A percentile compares a stretch with the other conserved stretches of the same genome.
Conservation (phyloP, 2,113 vertebrate genomes). For the Neogobius melanostomus region DNA sequence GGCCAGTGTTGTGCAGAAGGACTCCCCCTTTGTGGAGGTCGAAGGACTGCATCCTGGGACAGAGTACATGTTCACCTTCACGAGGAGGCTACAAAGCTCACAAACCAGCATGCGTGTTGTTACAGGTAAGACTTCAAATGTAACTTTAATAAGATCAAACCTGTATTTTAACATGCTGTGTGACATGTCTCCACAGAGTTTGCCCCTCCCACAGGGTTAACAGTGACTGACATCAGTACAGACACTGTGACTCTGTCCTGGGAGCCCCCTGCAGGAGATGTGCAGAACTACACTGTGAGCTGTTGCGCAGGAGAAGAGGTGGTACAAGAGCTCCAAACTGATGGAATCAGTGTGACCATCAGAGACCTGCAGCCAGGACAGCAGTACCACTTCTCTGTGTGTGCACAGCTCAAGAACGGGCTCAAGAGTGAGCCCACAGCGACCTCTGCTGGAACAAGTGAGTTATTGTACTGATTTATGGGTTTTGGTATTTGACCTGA, state of each 20-base stretch:
- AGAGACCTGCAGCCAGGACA: neutral
- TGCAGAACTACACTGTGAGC: neutral
- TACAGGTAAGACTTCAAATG: conserved; percentile 33
- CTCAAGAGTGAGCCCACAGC: neutral
- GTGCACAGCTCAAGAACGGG: neutral
- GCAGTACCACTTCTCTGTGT: neutral
- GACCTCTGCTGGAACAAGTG: neutral
- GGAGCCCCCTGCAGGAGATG: neutral
- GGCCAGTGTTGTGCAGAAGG: conserved; percentile 1
- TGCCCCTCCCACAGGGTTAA: neutral
- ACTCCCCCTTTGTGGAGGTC: conserved; percentile 13
- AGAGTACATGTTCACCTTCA: conserved; percentile 42
- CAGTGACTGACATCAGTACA: neutral
- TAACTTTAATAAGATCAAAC: too few species aligned
- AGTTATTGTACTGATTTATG: neutral
- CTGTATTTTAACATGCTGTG: neutral
- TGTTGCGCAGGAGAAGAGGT: neutral
- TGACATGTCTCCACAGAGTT: neutral
- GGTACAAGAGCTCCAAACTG: neutral
- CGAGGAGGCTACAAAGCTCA: conserved; percentile 19
- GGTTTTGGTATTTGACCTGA: too few species aligned
- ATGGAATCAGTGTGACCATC: neutral
- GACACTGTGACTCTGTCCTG: neutral
- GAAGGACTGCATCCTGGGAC: conserved; percentile 41
- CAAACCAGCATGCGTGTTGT: conserved; percentile 9